Conservation (phyloP, 2,888 invertebrate genomes). For the Pharmacophagus antenor region DNA sequence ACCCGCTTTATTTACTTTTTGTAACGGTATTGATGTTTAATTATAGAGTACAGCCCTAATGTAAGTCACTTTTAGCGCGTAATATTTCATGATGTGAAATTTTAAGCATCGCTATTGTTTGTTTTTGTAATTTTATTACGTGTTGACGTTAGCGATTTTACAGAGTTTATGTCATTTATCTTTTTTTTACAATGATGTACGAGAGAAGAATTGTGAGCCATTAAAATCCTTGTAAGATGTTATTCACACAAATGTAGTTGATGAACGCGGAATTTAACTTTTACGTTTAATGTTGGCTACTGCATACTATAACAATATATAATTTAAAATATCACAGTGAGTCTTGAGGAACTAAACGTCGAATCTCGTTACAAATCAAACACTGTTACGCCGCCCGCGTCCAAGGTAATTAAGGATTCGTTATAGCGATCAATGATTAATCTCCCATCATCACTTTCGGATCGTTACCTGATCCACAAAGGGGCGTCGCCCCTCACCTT, state of each 20-base stretch:
- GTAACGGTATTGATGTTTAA: constrained; percentile 81
- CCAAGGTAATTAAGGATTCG: constrained; percentile 40
- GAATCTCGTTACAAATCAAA: constrained; percentile 20
- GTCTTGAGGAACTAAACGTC: neutral
- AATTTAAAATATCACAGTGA: neutral
- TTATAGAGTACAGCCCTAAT: constrained; percentile 74
- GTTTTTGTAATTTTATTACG: constrained; percentile 34
- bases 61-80: constrained; percentile 68
- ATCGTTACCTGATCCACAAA: constrained; percentile 50
- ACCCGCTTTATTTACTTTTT: constrained; percentile 81
- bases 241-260: neutral
- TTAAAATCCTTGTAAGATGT: neutral
- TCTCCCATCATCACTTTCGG: constrained; percentile 52
- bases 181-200: neutral
- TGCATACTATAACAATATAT: neutral
- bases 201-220: neutral
- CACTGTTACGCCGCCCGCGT: constrained; percentile 31
- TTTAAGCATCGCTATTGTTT: constrained; percentile 52
- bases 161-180: neutral
- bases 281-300: too few species aligned
- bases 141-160: constrained; percentile 29
- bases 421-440: constrained; percentile 54
- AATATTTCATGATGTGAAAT: constrained; percentile 64
- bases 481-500: constrained; percentile 54
- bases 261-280: neutral